A percentile compares a stretch with the other conserved stretches of the same genome.
phyloP scores from a whole-genome alignment of 1,140 invertebrate genomes.

The Bombus waltoni region DNA sequence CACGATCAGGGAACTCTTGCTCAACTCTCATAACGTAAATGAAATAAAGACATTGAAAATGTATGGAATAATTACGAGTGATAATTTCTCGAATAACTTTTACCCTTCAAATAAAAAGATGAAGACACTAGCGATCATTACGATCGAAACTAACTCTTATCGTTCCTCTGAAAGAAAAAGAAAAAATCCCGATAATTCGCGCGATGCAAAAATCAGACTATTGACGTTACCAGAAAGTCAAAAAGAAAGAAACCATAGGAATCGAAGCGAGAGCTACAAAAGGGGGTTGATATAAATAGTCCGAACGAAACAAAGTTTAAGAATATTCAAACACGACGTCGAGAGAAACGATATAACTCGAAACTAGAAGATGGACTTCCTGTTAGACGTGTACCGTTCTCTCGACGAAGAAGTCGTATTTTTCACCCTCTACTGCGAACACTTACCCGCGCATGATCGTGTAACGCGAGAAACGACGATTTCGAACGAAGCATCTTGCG shows the following conservation, averaged over 20 bases:
- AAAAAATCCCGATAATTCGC: not conserved
- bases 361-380: not conserved
- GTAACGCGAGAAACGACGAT: not conserved
- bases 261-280: not conserved
- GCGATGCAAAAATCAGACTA: not conserved
- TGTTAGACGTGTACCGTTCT: not conserved
- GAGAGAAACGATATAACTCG: not conserved
- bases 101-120: too few species aligned
- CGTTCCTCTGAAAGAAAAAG: not conserved
- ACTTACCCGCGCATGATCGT: not conserved
- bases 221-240: too few species aligned
- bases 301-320: not conserved
- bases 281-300: not conserved
- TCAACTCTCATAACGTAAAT: too few species aligned
- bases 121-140: too few species aligned
- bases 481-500: not conserved
- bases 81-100: too few species aligned
- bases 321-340: conserved; percentile 5
- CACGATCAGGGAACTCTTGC: too few species aligned
- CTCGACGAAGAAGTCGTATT: conserved; percentile 29
- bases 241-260: not conserved
- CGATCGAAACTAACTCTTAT: not conserved
- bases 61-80: too few species aligned
- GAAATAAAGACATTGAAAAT: too few species aligned
- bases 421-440: conserved; percentile 31